Conservation (phyloP, 1,140 invertebrate species). For the Sinonovacula constricta region DNA sequence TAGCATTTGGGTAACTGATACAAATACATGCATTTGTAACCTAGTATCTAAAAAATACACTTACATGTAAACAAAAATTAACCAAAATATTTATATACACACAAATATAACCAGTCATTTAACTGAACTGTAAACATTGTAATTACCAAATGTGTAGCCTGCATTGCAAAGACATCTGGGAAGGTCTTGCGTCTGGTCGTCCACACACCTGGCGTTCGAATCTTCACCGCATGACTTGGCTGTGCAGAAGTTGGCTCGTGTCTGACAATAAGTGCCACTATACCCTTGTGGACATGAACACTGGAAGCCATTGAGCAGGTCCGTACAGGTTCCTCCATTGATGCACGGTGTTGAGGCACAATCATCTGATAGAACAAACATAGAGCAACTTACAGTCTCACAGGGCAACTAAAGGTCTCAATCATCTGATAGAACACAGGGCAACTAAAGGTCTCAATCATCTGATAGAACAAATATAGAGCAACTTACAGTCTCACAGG, state of each 20-base stretch:
- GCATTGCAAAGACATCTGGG: slow-evolving; percentile 18
- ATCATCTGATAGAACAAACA: no score
- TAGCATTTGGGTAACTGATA: no score
- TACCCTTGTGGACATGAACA: slow-evolving; percentile 55
- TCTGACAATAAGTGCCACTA: slow-evolving; percentile 41
- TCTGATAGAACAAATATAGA: no score
- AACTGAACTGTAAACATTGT: background rate
- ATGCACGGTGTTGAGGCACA: slow-evolving; percentile 96
- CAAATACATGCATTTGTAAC: no score
- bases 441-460: no score
- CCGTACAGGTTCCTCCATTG: slow-evolving; percentile 92
- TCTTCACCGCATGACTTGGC: slow-evolving; percentile 24
- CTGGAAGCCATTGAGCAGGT: slow-evolving; percentile 78
- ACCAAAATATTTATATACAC: background rate
- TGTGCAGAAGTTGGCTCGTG: slow-evolving; percentile 23
- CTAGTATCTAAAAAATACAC: no score
- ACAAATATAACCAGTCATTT: background rate
- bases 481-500: no score
- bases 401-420: no score
- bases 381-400: no score
- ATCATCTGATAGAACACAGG: no score
- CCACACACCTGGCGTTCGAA: slow-evolving; percentile 8
- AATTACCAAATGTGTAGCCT: slow-evolving; percentile 42
- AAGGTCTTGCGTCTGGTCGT: background rate
- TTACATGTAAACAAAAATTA: no score